Conservation (phyloP, 2,888 invertebrate species). For the Bombyx huttoni region DNA sequence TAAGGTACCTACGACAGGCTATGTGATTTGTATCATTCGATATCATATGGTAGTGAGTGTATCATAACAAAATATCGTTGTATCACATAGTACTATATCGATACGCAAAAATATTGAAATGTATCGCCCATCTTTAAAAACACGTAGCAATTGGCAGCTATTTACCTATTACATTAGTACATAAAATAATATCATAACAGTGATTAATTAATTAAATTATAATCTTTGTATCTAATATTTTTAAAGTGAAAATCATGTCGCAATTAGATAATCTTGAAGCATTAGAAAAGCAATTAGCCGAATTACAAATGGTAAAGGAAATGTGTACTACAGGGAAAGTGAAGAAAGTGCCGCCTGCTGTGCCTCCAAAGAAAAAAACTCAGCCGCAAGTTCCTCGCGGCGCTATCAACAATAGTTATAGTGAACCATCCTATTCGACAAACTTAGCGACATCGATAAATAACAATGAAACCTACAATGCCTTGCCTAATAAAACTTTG, state of each 20-base stretch:
- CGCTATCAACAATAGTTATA: conserved; percentile 76
- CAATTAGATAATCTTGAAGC: conserved; percentile 72
- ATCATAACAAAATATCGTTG: no score
- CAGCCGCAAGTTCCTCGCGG: conserved; percentile 82
- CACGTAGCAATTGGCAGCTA: no score
- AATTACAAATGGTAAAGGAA: conserved; percentile 74
- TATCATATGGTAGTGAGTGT: no score
- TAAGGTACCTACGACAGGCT: no score
- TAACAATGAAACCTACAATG: conserved; percentile 41
- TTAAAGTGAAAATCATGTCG: conserved; percentile 34
- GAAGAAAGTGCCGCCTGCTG: conserved; percentile 81
- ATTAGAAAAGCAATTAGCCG: conserved; percentile 79
- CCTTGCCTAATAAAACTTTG: conserved; percentile 18
- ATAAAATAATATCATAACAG: no score
- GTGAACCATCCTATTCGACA: conserved; percentile 83
- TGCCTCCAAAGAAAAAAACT: conserved; percentile 84
- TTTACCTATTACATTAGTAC: no score
- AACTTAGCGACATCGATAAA: conserved; percentile 52
- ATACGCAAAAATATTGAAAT: no score
- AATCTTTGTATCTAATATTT: neutral
- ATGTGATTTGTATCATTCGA: no score
- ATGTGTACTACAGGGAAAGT: conserved; percentile 32
- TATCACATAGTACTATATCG: no score
- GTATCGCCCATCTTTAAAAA: no score
- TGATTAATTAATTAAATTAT: no score